phyloP scores from a whole-genome alignment of 2,888 invertebrate species.

The Dasysyrphus tricinctus region DNA sequence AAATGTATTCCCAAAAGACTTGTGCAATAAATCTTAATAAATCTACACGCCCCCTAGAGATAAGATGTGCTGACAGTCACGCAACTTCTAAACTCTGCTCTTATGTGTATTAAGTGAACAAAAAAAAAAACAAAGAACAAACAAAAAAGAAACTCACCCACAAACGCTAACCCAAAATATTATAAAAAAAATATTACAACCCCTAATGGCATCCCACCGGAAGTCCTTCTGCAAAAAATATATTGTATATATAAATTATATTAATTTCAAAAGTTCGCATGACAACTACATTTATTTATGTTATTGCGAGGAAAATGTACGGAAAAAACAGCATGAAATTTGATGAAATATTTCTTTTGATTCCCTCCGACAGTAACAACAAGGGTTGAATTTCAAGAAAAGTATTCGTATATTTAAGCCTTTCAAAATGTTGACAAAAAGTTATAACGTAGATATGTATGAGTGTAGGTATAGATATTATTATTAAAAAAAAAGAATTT shows the following conservation, averaged over 20 bases:
- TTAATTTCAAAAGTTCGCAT: conserved; percentile 2
- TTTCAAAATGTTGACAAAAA: conserved; percentile 35
- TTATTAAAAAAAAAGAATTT: no score
- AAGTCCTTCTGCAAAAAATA: background rate
- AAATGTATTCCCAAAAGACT: conserved; percentile 12
- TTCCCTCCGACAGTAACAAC: conserved; percentile 22
- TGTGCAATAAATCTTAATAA: conserved; percentile 22
- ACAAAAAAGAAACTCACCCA: background rate
- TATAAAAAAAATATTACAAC: background rate
- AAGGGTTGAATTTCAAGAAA: conserved; percentile 18
- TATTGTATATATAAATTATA: background rate
- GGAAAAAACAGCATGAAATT: conserved; percentile 32
- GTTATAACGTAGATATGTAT: conserved; percentile 4
- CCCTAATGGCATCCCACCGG: conserved; percentile 7
- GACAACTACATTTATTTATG: conserved; percentile 22
- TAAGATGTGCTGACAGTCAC: conserved; percentile 20
- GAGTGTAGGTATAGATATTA: background rate
- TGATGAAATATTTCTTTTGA: conserved; percentile 25
- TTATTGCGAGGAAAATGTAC: background rate
- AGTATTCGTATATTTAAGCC: conserved; percentile 11
- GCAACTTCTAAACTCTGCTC: conserved; percentile 18
- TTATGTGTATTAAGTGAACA: no score
- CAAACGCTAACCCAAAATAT: background rate
- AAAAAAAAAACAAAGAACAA: no score
- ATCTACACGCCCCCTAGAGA: conserved; percentile 11